phyloP scores from a whole-genome alignment of 2,113 vertebrate genomes.

The Phycodurus eques region DNA sequence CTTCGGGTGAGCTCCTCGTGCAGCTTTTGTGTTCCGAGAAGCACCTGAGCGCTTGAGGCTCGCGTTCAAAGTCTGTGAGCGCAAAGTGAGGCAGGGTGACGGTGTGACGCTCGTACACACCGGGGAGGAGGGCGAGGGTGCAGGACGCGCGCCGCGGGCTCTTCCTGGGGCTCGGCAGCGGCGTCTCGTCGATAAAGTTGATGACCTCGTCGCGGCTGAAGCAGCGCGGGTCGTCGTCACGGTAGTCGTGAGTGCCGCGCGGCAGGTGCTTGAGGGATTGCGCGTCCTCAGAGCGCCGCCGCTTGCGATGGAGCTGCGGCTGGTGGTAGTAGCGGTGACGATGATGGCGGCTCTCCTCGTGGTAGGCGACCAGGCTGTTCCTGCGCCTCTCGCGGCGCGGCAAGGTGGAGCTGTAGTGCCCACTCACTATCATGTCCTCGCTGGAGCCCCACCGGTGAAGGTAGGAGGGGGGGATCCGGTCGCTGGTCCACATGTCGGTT shows the following conservation, averaged over 20 bases:
- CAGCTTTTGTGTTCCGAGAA: conserved; percentile 62
- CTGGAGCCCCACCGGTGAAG: conserved; percentile 84
- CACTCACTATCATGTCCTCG: conserved; percentile 79
- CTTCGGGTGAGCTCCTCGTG: conserved; percentile 15
- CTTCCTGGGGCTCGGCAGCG: conserved; percentile 75
- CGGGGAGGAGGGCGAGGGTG: conserved; percentile 75
- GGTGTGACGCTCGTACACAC: conserved; percentile 64
- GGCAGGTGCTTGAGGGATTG: conserved; percentile 73
- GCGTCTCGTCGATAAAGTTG: conserved; percentile 81
- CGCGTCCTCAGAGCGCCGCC: conserved; percentile 81
- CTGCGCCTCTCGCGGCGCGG: conserved; percentile 74
- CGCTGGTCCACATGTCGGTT: conserved; percentile 84
- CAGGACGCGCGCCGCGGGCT: conserved; percentile 70
- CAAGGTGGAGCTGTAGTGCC: conserved; percentile 79
- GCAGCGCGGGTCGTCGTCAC: conserved; percentile 70
- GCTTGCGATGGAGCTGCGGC: conserved; percentile 71
- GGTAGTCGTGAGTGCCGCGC: conserved; percentile 61
- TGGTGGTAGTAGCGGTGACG: conserved; percentile 62
- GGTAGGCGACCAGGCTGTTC: conserved; percentile 76
- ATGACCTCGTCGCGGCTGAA: conserved; percentile 83
- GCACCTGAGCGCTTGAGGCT: conserved; percentile 79
- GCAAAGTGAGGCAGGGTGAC: conserved; percentile 73
- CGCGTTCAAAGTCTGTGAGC: conserved; percentile 81
- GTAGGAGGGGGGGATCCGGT: conserved; percentile 81
- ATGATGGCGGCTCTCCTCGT: conserved; percentile 74